Evolutionary conservation across 2,888 invertebrate species (phyloP).

Genomic region (Dexiosoma caninum): DNA sequence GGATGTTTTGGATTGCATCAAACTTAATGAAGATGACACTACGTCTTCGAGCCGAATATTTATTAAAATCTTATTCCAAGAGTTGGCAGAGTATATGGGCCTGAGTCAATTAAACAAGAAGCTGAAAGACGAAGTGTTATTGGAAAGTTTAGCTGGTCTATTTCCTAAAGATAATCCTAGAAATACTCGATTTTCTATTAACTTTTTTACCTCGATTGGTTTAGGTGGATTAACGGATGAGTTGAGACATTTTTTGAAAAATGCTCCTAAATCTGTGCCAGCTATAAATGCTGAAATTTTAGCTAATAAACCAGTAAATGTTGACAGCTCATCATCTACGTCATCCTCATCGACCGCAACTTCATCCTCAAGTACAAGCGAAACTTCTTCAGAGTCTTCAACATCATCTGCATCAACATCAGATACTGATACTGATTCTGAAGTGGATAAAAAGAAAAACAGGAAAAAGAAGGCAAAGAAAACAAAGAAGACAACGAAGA

Average conservation of each 20-base stretch:
- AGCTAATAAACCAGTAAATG: constrained; percentile 69
- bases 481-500: constrained; percentile 56
- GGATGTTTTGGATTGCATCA: constrained; percentile 93
- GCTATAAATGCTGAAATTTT: constrained; percentile 74
- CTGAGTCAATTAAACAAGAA: constrained; percentile 92
- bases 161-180: constrained; percentile 97
- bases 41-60: constrained; percentile 98
- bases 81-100: constrained; percentile 97
- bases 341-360: constrained; percentile 42
- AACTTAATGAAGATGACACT: constrained; percentile 97
- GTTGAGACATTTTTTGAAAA: constrained; percentile 90
- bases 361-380: constrained; percentile 65
- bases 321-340: constrained; percentile 59
- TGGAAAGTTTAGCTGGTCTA: constrained; percentile 91
- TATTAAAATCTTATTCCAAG: constrained; percentile 98
- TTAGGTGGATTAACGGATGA: constrained; percentile 97
- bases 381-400: constrained; percentile 65
- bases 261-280: constrained; percentile 75
- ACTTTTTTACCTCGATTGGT: constrained; percentile 98
- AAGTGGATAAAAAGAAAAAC: constrained; percentile 43
- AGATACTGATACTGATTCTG: constrained; percentile 66
- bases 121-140: constrained; percentile 92
- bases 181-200: constrained; percentile 97
- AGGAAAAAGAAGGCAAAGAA: constrained; percentile 58
- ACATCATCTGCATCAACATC: constrained; percentile 65